Percentiles rank a stretch among this genome's conserved stretches.
These are phyloP conservation scores for Conus betulinus DNA, from an alignment of 1,140 invertebrate genomes.

Conservation along the genomic window DNA sequence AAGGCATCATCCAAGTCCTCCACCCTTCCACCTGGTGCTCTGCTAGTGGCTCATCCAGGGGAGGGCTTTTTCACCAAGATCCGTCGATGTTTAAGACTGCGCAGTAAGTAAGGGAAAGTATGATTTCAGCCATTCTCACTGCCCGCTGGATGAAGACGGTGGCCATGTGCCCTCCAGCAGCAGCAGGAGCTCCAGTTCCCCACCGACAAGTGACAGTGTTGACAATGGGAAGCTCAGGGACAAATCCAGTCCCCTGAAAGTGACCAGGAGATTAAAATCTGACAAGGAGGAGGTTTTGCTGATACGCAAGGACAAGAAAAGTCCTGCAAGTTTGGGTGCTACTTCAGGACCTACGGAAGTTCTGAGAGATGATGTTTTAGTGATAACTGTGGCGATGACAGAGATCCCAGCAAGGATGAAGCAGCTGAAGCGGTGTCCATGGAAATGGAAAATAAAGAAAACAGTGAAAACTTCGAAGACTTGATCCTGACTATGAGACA, in stretches of 20 bases:
- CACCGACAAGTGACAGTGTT: background rate
- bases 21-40: conserved; percentile 28
- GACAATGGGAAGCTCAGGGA: background rate
- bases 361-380: conserved; percentile 8
- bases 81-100: conserved; percentile 32
- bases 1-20: conserved; percentile 12
- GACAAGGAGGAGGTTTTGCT: conserved; percentile 47
- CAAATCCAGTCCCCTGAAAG: conserved; percentile 28
- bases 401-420: background rate
- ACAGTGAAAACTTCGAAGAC: conserved; percentile 42
- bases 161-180: background rate
- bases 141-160: background rate
- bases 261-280: background rate
- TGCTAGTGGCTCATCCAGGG: conserved; percentile 14
- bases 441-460: background rate
- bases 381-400: conserved; percentile 4
- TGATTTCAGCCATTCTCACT: conserved; percentile 2
- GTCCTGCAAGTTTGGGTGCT: background rate
- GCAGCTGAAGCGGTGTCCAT: background rate
- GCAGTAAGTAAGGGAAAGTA: conserved; percentile 45
- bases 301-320: conserved; percentile 32
- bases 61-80: conserved; percentile 40
- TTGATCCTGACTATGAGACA: conserved; percentile 60
- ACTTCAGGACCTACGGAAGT: background rate
- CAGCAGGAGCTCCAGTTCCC: background rate